Evolutionary conservation across 2,797 vertebrate genomes (phyloP).

Genomic region (Microctenopoma stevenorrisi): DNA sequence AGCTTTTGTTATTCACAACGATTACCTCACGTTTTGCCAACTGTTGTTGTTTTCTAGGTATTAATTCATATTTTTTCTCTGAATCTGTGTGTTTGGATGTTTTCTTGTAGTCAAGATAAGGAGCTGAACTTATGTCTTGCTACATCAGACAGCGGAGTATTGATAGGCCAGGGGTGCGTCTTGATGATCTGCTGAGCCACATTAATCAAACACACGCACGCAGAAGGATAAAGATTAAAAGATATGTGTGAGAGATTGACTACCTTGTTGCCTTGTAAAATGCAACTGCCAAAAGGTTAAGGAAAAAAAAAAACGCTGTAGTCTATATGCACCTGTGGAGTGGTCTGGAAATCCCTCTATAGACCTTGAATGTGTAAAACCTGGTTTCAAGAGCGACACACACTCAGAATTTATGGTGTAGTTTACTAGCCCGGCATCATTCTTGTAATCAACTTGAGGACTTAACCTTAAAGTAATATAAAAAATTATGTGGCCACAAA

Average conservation of each 20-base stretch:
- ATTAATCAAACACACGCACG: constrained; percentile 76
- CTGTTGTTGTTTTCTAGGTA: constrained; percentile 32
- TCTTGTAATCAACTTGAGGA: constrained; percentile 58
- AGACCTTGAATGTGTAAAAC: constrained; percentile 74
- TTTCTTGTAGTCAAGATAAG: constrained; percentile 67
- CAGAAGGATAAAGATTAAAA: constrained; percentile 80
- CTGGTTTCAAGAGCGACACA: constrained; percentile 31
- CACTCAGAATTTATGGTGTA: constrained; percentile 56
- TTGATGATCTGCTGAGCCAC: constrained; percentile 63
- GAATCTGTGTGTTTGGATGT: constrained; percentile 36
- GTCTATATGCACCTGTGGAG: constrained; percentile 32
- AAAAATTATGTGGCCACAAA: constrained; percentile 63
- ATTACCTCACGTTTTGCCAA: neutral
- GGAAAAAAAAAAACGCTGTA: constrained; percentile 30
- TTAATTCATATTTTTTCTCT: constrained; percentile 52
- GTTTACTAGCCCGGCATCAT: constrained; percentile 54
- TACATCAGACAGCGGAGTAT: constrained; percentile 67
- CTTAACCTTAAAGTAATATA: constrained; percentile 69
- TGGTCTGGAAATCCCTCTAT: constrained; percentile 6
- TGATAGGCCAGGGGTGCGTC: constrained; percentile 55
- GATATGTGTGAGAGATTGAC: constrained; percentile 79
- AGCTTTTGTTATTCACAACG: too few relatives aligned
- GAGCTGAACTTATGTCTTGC: constrained; percentile 59
- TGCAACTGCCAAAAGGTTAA: constrained; percentile 49
- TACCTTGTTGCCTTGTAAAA: constrained; percentile 77